Evolutionary conservation across 2,113 vertebrate species (phyloP).

Genomic region (Erythrolamprus reginae): DNA sequence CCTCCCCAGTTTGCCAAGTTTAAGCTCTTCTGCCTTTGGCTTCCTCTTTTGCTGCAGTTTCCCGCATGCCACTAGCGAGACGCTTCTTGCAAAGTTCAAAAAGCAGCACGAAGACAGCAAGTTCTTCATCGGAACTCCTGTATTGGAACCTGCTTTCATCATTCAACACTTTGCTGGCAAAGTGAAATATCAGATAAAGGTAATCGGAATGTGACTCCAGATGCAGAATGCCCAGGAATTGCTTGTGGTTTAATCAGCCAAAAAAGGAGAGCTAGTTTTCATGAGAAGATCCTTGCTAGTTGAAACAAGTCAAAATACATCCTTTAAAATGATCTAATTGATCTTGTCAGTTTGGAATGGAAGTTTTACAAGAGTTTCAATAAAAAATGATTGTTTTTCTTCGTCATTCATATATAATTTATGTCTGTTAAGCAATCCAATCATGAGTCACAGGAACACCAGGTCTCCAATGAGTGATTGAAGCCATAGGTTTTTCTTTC

Average conservation of each 20-base stretch:
- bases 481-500: neutral
- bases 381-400: neutral
- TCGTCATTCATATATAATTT: neutral
- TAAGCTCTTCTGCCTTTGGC: neutral
- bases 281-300: neutral
- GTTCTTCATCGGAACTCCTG: conserved; percentile 89
- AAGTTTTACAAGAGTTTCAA: neutral
- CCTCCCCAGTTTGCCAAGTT: no score
- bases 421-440: neutral
- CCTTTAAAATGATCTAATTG: neutral
- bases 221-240: neutral
- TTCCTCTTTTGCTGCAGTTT: conserved; percentile 72
- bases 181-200: conserved; percentile 97
- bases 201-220: conserved; percentile 35
- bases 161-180: conserved; percentile 94
- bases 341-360: neutral
- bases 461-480: neutral
- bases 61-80: conserved; percentile 91
- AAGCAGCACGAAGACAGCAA: conserved; percentile 94
- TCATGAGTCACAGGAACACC: neutral
- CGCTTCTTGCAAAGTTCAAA: conserved; percentile 94
- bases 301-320: neutral
- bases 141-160: conserved; percentile 95
- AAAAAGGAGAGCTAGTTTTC: neutral
- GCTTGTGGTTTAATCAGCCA: neutral